Evolutionary conservation across 1,140 invertebrate species (phyloP).

Genomic region (Cydia amplana): DNA sequence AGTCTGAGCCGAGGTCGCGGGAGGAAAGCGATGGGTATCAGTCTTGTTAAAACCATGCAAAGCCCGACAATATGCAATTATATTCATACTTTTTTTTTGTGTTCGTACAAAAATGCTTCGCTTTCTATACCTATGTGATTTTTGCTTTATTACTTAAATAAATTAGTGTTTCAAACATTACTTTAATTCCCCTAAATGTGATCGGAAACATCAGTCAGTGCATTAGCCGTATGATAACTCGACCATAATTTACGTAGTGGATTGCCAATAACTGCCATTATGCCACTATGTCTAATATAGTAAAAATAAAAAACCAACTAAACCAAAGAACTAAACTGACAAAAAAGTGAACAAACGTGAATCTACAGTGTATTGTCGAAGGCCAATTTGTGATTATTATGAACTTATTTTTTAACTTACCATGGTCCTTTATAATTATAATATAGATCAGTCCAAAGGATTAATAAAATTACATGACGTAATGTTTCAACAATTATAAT

Average conservation of each 20-base stretch:
- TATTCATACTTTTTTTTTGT: background rate
- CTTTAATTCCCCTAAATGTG: constrained; percentile 38
- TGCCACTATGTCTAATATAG: constrained; percentile 73
- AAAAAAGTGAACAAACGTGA: constrained; percentile 38
- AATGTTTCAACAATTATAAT: constrained; percentile 18
- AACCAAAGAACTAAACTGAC: constrained; percentile 32
- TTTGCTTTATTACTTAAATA: background rate
- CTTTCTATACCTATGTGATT: background rate
- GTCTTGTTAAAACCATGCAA: constrained; percentile 14
- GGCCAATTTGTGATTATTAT: constrained; percentile 39
- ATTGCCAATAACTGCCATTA: constrained; percentile 61
- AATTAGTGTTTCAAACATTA: constrained; percentile 14
- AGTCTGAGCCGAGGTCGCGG: background rate
- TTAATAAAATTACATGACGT: constrained; percentile 7
- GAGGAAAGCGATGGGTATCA: background rate
- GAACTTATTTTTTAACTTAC: constrained; percentile 35
- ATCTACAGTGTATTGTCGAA: constrained; percentile 38
- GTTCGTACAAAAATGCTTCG: background rate
- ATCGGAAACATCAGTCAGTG: constrained; percentile 46
- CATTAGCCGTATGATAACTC: constrained; percentile 48
- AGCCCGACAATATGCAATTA: background rate
- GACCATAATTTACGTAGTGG: constrained; percentile 44
- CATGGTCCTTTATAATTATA: constrained; percentile 1
- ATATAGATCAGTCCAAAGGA: constrained; percentile 7
- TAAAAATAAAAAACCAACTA: constrained; percentile 47